A percentile compares a stretch with the other conserved stretches of the same genome.
These are phyloP conservation scores for Cryptophagus acutangulus DNA, from an alignment of 2,888 invertebrate genomes.

Conservation along the genomic window DNA sequence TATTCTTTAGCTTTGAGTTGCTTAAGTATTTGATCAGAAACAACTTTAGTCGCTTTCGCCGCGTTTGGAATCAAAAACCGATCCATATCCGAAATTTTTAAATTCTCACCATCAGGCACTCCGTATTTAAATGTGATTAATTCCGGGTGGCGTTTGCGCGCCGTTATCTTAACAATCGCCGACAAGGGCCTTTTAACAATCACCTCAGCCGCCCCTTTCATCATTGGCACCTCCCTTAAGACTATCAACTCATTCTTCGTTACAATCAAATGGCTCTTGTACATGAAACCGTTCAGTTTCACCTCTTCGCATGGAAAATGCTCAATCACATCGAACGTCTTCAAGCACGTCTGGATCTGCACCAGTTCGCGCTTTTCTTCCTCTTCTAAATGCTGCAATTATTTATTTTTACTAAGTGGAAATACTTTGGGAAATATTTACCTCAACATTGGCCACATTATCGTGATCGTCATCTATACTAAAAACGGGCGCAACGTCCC, in stretches of 20 bases:
- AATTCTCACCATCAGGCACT: slow-evolving; percentile 70
- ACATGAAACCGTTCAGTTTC: slow-evolving; percentile 81
- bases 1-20: slow-evolving; percentile 49
- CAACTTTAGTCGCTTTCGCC: slow-evolving; percentile 80
- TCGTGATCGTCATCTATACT: slow-evolving; percentile 88
- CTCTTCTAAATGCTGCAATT: slow-evolving; percentile 46
- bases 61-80: slow-evolving; percentile 89
- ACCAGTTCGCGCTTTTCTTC: slow-evolving; percentile 75
- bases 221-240: slow-evolving; percentile 71
- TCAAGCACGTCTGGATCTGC: slow-evolving; percentile 73
- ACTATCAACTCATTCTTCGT: slow-evolving; percentile 83
- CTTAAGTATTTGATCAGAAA: slow-evolving; percentile 82
- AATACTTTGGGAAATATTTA: slow-evolving; percentile 33
- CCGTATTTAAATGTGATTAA: slow-evolving; percentile 97
- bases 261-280: slow-evolving; percentile 81
- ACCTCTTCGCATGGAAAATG: slow-evolving; percentile 91
- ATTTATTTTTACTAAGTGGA: slow-evolving; percentile 1
- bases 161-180: slow-evolving; percentile 94
- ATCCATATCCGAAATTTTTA: slow-evolving; percentile 85
- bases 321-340: slow-evolving; percentile 77
- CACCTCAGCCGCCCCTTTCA: slow-evolving; percentile 76
- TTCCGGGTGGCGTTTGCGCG: slow-evolving; percentile 91
- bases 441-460: slow-evolving; percentile 48
- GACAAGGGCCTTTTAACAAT: slow-evolving; percentile 83
- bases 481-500: slow-evolving; percentile 88